These are phyloP conservation scores for Fulmarus glacialis DNA, from an alignment of 2,113 vertebrate genomes.

Conservation along the genomic window DNA sequence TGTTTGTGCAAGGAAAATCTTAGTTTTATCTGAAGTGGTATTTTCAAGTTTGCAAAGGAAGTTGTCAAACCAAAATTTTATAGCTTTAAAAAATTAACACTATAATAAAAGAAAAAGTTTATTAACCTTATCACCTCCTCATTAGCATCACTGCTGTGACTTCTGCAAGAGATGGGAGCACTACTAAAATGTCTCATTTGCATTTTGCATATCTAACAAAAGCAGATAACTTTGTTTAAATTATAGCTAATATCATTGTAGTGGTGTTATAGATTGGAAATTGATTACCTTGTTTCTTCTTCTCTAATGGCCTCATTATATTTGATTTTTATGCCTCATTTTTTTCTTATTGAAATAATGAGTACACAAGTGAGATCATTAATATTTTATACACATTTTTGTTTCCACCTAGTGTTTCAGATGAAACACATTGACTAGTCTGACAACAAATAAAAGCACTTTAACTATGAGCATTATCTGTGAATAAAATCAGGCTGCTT, in stretches of 20 bases:
- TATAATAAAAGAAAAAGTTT: conserved; percentile 41
- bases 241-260: conserved; percentile 65
- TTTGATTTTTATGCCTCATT: conserved; percentile 52
- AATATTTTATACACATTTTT: conserved; percentile 50
- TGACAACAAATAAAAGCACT: conserved; percentile 60
- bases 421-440: conserved; percentile 28
- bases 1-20: background rate
- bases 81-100: background rate
- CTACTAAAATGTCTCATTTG: conserved; percentile 70
- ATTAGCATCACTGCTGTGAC: conserved; percentile 55
- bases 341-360: conserved; percentile 63
- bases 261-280: conserved; percentile 69
- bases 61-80: background rate
- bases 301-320: conserved; percentile 70
- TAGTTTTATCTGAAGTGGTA: background rate
- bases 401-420: conserved; percentile 46
- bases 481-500: conserved; percentile 48
- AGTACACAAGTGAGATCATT: conserved; percentile 28
- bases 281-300: conserved; percentile 67
- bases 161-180: conserved; percentile 14
- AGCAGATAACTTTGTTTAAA: conserved; percentile 66
- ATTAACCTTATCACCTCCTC: conserved; percentile 63
- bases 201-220: conserved; percentile 70
- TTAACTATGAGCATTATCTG: conserved; percentile 6
- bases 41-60: conserved; percentile 4